Evolutionary conservation across 2,888 invertebrate species (phyloP), one percentile per base, ranked within the genome.

Genomic region (Rhodophaea formosa): DNA sequence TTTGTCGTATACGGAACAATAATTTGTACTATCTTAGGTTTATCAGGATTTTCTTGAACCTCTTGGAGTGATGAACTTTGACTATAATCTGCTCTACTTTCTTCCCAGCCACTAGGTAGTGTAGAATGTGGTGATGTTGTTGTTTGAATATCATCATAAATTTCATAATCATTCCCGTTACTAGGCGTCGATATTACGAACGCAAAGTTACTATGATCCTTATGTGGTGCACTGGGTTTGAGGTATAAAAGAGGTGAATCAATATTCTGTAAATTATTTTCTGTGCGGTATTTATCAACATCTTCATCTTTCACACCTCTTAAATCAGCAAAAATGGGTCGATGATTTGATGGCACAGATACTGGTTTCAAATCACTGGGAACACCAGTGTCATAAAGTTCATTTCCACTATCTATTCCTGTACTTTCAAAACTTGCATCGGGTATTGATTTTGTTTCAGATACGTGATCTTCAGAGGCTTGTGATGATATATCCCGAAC

Each of bases 1-100:
- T 69, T 74, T 43, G 93, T 94, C 1, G 95, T 95, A 69, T 96
- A 96, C 0, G 97, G 97, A 60, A 97, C 95, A 57, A 97, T 95
- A 56, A 96, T 95, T 85, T 96, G 96, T 7, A 95, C 93, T 77
- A 95, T 92, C 77, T 94, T 94, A 7, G 93, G 91, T 69, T 92
- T 91, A 69, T 92, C 92, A n/a, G 69, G 67, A 63, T 80, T 77
- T 59, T 75, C 73, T 56, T 71, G 65, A 23, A 71, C 67, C 55
- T 75, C 66, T 43, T 79, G 74, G 52, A 73, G 69, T 43, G 70
- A 67, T 42, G 74, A 59, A 23, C 71, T 77, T 66, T 82, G 80
- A 59, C 69, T 72, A 60, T 80, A 80, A 59, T 82, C 77, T n/a
- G 63, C 77, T 69, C 69, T 77, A 63, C 72, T 83, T 64, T 82